Evolutionary conservation across 2,797 vertebrate species (phyloP).

Genomic region (Protosalanx chinensis): DNA sequence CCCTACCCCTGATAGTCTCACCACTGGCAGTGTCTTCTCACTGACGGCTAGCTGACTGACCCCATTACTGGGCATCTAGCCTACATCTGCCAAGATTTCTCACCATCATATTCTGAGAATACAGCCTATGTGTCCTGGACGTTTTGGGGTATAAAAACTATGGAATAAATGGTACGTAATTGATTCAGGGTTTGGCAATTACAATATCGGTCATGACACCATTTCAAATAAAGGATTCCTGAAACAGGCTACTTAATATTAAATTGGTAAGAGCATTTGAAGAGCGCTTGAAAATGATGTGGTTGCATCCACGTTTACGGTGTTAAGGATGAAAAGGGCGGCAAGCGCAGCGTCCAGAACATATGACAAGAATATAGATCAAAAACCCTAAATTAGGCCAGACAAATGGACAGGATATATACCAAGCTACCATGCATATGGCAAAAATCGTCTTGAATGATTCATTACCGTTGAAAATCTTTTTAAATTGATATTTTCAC

Average conservation of each 20-base stretch:
- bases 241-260: background rate
- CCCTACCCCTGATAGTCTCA: background rate
- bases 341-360: slow-evolving; percentile 13
- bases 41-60: slow-evolving; percentile 19
- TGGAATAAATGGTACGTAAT: background rate
- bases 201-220: slow-evolving; percentile 1
- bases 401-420: background rate
- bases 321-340: slow-evolving; percentile 9
- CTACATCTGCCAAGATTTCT: slow-evolving; percentile 1
- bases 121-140: background rate
- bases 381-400: background rate
- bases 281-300: too few relatives aligned
- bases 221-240: background rate
- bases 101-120: background rate
- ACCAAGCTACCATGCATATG: background rate
- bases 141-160: background rate
- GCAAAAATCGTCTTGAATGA: background rate
- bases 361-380: slow-evolving; percentile 2
- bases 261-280: too few relatives aligned
- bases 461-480: background rate
- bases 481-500: background rate
- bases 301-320: background rate
- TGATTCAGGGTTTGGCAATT: background rate
- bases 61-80: slow-evolving; percentile 14
- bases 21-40: slow-evolving; percentile 6